phyloP scores from a whole-genome alignment of 2,797 vertebrate species.

The Characodon lateralis region DNA sequence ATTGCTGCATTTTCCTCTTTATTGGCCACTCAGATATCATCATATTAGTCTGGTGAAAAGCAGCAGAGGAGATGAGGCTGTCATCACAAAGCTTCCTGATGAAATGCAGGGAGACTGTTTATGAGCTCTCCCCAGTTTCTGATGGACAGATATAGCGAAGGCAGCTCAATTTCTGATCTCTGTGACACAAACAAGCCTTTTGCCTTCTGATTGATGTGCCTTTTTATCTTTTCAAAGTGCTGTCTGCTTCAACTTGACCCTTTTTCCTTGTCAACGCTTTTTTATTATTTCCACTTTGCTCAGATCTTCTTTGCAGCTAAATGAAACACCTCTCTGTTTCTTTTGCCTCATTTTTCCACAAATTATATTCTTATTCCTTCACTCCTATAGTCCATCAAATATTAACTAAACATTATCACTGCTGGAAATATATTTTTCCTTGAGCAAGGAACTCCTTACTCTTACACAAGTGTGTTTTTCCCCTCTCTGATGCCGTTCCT shows the following conservation, averaged over 20 bases:
- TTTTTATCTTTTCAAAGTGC: neutral
- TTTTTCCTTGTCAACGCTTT: neutral
- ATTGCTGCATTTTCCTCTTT: neutral
- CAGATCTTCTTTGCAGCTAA: neutral
- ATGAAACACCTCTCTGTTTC: neutral
- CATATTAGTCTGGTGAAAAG: constrained; percentile 3
- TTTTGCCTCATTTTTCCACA: too few relatives aligned
- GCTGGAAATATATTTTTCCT: too few relatives aligned
- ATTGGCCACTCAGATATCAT: neutral
- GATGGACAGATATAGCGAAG: constrained; percentile 22
- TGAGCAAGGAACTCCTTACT: too few relatives aligned
- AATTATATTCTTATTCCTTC: too few relatives aligned
- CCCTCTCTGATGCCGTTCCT: too few relatives aligned
- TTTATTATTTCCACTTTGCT: neutral
- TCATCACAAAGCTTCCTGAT: neutral
- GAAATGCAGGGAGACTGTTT: neutral
- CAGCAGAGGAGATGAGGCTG: neutral
- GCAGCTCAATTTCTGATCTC: constrained; percentile 18
- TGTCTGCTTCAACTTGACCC: constrained; percentile 8
- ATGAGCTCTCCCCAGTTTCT: constrained; percentile 5
- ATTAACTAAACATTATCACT: too few relatives aligned
- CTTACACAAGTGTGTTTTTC: too few relatives aligned
- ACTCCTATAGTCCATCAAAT: too few relatives aligned
- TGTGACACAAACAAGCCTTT: neutral
- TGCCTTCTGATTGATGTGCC: neutral